phyloP scores from a whole-genome alignment of 2,888 invertebrate species.

The Nemapogon koenigi region DNA sequence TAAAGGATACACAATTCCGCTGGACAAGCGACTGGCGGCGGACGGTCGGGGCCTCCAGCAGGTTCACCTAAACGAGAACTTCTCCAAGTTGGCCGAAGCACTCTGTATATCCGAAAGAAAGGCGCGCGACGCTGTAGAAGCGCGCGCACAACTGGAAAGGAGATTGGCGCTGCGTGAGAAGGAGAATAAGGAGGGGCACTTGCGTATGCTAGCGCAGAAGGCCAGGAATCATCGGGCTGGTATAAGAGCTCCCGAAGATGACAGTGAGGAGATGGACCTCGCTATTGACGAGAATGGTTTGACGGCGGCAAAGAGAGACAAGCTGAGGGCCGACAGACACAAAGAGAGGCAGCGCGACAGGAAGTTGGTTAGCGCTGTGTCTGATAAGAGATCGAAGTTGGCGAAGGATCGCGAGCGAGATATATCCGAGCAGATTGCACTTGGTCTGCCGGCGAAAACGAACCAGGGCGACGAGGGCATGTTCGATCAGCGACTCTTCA shows the following conservation, averaged over 20 bases:
- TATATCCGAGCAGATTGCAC: slow-evolving; percentile 97
- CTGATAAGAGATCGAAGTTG: slow-evolving; percentile 89
- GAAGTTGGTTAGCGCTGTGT: slow-evolving; percentile 91
- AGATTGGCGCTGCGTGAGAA: slow-evolving; percentile 97
- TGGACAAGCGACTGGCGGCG: slow-evolving; percentile 97
- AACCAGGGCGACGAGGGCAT: slow-evolving; percentile 74
- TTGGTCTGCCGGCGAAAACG: slow-evolving; percentile 90
- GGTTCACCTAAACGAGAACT: slow-evolving; percentile 98
- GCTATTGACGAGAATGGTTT: slow-evolving; percentile 35
- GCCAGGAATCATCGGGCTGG: slow-evolving; percentile 96
- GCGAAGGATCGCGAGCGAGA: slow-evolving; percentile 93
- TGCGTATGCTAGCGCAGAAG: slow-evolving; percentile 91
- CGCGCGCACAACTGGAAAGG: slow-evolving; percentile 93
- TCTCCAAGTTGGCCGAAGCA: slow-evolving; percentile 97
- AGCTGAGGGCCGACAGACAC: slow-evolving; percentile 84
- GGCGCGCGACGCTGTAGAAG: slow-evolving; percentile 97
- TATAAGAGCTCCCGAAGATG: slow-evolving; percentile 44
- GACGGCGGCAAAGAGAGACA: slow-evolving; percentile 81
- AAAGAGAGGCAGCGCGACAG: slow-evolving; percentile 92
- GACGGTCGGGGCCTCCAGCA: slow-evolving; percentile 97
- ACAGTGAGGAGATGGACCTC: slow-evolving; percentile 34
- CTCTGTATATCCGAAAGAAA: slow-evolving; percentile 96
- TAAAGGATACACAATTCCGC: slow-evolving; percentile 95
- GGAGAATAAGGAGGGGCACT: slow-evolving; percentile 95
- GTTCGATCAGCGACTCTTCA: slow-evolving; percentile 96